Evolutionary conservation across 1,140 invertebrate species (phyloP).

Genomic region (Zaprionus davidi): DNA sequence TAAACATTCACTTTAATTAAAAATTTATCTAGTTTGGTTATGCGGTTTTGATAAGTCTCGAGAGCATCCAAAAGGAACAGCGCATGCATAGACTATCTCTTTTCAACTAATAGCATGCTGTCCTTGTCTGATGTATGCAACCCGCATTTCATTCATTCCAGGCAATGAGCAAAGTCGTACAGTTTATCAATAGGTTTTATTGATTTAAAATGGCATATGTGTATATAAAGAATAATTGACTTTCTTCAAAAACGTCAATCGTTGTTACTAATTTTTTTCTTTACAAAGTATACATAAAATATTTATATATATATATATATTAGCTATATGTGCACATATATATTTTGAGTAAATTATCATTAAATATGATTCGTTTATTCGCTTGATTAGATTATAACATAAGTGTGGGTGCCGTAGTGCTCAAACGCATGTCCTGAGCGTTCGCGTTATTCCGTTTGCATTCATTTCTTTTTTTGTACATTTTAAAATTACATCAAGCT

Average conservation of each 20-base stretch:
- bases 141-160: not conserved
- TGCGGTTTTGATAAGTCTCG: not conserved
- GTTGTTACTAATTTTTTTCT: not conserved
- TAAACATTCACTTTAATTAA: not conserved
- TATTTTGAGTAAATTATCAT: constrained; percentile 27
- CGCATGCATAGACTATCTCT: constrained; percentile 7
- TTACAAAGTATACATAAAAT: not conserved
- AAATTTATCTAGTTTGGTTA: not conserved
- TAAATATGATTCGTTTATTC: constrained; percentile 24
- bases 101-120: not conserved
- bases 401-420: not conserved
- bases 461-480: constrained; percentile 30
- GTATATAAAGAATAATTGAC: constrained; percentile 11
- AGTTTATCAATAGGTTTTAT: constrained; percentile 37
- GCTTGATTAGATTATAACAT: constrained; percentile 27
- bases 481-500: constrained; percentile 50
- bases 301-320: constrained; percentile 17
- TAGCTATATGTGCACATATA: constrained; percentile 41
- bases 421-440: not conserved
- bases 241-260: not conserved
- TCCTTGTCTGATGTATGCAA: constrained; percentile 8
- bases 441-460: not conserved
- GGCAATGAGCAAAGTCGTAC: not conserved
- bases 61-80: not conserved
- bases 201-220: constrained; percentile 43